Percentiles rank a stretch among this genome's conserved stretches.
Evolutionary conservation across 2,113 vertebrate species (phyloP).

Genomic region (Phasianus colchicus): DNA sequence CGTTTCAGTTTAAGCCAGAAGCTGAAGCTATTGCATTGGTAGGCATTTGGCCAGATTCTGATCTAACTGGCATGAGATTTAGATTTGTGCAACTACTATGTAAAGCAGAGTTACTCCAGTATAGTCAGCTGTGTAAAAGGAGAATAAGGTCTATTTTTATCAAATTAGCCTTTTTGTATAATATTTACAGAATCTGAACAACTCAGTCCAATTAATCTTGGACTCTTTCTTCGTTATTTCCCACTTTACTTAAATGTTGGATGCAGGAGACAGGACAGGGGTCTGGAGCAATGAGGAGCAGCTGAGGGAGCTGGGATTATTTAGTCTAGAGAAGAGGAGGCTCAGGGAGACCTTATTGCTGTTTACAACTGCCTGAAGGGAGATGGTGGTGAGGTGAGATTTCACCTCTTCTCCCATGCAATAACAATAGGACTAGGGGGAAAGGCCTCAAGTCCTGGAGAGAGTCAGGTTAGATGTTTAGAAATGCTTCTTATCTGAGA

Average conservation of each 20-base stretch:
- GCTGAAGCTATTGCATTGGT: constrained; percentile 10
- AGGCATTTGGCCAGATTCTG: constrained; percentile 27
- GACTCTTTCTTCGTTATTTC: not conserved
- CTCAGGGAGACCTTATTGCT: too few species aligned
- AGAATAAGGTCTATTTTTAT: not conserved
- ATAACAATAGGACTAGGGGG: too few species aligned
- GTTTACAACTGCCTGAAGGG: too few species aligned
- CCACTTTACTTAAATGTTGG: not conserved
- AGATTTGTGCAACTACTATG: not conserved
- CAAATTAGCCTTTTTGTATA: not conserved
- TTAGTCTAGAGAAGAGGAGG: too few species aligned
- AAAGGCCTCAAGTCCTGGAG: too few species aligned
- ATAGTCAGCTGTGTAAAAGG: not conserved
- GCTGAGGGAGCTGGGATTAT: too few species aligned
- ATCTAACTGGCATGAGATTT: not conserved
- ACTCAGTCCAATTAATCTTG: not conserved
- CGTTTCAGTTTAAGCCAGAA: constrained; percentile 28
- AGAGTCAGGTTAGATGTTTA: too few species aligned
- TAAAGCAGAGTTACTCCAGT: not conserved
- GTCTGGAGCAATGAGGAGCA: too few species aligned
- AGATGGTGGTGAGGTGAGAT: too few species aligned
- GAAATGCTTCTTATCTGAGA: too few species aligned
- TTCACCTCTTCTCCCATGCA: too few species aligned
- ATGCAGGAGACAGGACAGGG: not conserved
- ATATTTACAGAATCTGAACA: not conserved